A percentile compares a stretch with the other conserved stretches of the same genome.
Conservation (phyloP, 2,113 vertebrate species). For the Plotosus lineatus region DNA sequence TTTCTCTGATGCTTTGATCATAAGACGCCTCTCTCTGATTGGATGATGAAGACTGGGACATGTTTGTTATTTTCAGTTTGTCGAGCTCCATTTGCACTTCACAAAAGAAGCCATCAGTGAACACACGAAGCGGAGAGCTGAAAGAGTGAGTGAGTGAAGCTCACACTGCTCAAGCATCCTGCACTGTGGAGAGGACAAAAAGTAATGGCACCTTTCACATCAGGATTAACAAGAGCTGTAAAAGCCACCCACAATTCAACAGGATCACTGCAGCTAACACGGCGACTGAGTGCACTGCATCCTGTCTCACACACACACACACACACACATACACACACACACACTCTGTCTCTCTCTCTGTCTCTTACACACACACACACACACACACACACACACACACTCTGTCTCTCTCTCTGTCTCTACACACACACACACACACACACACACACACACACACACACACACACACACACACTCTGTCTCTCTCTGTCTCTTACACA, state of each 20-base stretch:
- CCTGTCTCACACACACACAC: too few species aligned
- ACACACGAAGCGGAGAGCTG: slow-evolving; percentile 18
- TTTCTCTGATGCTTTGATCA: not conserved
- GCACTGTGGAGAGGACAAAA: not conserved
- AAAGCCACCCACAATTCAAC: not conserved
- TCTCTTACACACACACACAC: slow-evolving; percentile 12
- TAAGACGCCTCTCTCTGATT: slow-evolving; percentile 24
- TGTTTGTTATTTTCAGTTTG: slow-evolving; percentile 48
- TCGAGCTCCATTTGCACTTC: slow-evolving; percentile 55
- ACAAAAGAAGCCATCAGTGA: slow-evolving; percentile 62
- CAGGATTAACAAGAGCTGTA: not conserved
- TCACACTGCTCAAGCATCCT: not conserved
- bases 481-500: not conserved
- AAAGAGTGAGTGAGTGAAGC: slow-evolving; percentile 1
- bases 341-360: not conserved
- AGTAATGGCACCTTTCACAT: not conserved
- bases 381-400: too few species aligned
- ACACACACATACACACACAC: not conserved
- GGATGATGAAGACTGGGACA: not conserved
- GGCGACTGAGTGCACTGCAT: not conserved
- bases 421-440: too few species aligned
- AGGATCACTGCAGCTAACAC: not conserved
- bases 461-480: too few species aligned
- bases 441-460: too few species aligned
- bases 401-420: slow-evolving; percentile 6